A percentile compares a stretch with the other conserved stretches of the same genome.
These are phyloP conservation scores for Torymus aiolomorphi DNA, from an alignment of 2,888 invertebrate genomes.

Conservation along the genomic window DNA sequence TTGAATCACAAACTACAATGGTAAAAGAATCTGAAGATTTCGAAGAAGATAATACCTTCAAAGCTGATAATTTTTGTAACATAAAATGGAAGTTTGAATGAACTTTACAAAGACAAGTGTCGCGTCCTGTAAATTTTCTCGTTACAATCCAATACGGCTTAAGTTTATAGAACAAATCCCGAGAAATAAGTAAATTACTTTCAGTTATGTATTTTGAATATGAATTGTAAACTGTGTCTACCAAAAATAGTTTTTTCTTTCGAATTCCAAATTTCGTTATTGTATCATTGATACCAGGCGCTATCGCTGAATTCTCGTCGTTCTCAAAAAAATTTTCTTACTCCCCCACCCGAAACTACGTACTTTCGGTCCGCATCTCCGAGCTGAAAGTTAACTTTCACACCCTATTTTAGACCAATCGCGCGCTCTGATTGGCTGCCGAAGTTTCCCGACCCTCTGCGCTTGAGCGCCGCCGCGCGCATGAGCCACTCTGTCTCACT, in stretches of 20 bases:
- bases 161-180: slow-evolving; percentile 41
- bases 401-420: too few species aligned
- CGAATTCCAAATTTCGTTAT: too few species aligned
- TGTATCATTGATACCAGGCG: too few species aligned
- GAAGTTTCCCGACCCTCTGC: too few species aligned
- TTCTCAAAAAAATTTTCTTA: slow-evolving; percentile 41
- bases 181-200: slow-evolving; percentile 19
- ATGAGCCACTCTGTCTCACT: too few species aligned
- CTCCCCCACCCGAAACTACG: too few species aligned
- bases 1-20: slow-evolving; percentile 31
- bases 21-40: slow-evolving; percentile 21
- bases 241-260: too few species aligned
- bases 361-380: too few species aligned
- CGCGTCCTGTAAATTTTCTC: slow-evolving; percentile 31
- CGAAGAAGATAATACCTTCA: slow-evolving; percentile 29
- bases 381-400: too few species aligned
- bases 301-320: slow-evolving; percentile 50
- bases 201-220: slow-evolving; percentile 36
- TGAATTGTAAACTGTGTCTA: slow-evolving; percentile 41
- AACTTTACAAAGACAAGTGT: slow-evolving; percentile 47
- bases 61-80: slow-evolving; percentile 30
- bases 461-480: too few species aligned
- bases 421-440: too few species aligned
- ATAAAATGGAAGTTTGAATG: slow-evolving; percentile 45
- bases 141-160: slow-evolving; percentile 48